Percentiles rank a stretch among this genome's conserved stretches.
Conservation (phyloP, 2,797 vertebrate species). For the Darevskia nairensis region DNA sequence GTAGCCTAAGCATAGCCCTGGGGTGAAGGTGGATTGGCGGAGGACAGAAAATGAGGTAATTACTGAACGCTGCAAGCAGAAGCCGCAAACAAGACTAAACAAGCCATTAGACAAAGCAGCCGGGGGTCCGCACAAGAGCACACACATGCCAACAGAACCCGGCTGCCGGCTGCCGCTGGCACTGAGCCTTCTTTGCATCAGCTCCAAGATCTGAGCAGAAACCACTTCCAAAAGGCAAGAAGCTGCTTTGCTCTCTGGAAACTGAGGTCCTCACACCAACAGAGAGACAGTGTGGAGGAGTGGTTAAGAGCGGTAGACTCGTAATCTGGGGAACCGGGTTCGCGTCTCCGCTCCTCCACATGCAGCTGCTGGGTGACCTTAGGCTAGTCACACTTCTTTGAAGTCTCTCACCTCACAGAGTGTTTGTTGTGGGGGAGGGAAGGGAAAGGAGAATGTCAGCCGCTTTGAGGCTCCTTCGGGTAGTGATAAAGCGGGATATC, state of each 20-base stretch:
- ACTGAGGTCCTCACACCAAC: neutral
- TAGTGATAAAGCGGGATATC: no score
- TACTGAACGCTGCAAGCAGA: constrained; percentile 49
- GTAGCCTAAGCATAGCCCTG: constrained; percentile 47
- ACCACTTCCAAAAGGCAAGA: neutral
- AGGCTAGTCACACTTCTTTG: no score
- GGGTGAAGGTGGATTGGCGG: constrained; percentile 24
- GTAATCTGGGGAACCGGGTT: no score
- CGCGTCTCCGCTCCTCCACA: no score
- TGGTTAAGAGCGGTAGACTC: no score
- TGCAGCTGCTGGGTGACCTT: no score
- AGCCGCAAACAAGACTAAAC: constrained; percentile 53
- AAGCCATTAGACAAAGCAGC: constrained; percentile 44
- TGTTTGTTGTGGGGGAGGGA: no score
- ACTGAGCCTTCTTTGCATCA: neutral
- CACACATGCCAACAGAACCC: neutral
- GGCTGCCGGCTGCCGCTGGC: no score
- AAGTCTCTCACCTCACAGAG: no score
- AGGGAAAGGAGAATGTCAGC: no score
- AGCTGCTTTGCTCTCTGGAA: neutral
- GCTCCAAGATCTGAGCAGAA: neutral
- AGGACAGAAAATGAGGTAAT: constrained; percentile 50
- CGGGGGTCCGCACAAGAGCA: neutral
- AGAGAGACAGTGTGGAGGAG: no score
- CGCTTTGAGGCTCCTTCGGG: no score